phyloP scores from a whole-genome alignment of 2,113 vertebrate species.

The Sinocyclocheilus rhinocerous region DNA sequence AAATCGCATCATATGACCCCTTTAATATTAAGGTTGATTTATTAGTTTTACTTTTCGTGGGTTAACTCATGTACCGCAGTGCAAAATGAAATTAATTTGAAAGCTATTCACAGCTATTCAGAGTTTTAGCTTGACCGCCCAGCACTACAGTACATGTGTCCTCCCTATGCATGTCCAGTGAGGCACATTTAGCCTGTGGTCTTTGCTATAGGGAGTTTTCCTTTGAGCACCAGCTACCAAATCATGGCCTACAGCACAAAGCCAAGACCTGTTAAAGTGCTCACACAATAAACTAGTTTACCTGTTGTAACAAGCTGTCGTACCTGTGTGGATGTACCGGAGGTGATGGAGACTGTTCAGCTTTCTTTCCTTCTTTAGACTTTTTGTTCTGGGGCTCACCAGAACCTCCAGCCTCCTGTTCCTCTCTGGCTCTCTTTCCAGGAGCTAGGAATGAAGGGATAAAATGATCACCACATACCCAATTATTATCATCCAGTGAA shows the following conservation, averaged over 20 bases:
- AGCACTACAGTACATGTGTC: background rate
- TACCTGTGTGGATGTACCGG: slow-evolving; percentile 44
- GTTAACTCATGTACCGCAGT: background rate
- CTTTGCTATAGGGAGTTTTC: slow-evolving; percentile 33
- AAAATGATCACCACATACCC: background rate
- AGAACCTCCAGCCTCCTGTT: slow-evolving; percentile 56
- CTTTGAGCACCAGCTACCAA: slow-evolving; percentile 52
- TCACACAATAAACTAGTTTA: background rate
- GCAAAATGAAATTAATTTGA: background rate
- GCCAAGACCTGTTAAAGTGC: slow-evolving; percentile 43
- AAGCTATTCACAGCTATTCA: background rate
- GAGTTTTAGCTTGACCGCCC: background rate
- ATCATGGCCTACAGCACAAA: slow-evolving; percentile 42
- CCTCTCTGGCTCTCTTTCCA: slow-evolving; percentile 73
- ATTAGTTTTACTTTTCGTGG: no score
- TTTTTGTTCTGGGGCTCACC: slow-evolving; percentile 72
- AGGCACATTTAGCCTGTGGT: slow-evolving; percentile 46
- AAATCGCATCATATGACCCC: no score
- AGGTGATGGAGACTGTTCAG: slow-evolving; percentile 40
- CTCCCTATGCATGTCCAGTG: slow-evolving; percentile 19
- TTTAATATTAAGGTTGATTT: no score
- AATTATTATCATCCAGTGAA: background rate
- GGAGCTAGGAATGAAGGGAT: slow-evolving; percentile 39
- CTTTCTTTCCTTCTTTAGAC: slow-evolving; percentile 65
- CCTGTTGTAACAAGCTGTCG: background rate